phyloP scores from a whole-genome alignment of 30 jellyfish, hydroid and myxozoan species.

The Turritopsis rubra region DNA sequence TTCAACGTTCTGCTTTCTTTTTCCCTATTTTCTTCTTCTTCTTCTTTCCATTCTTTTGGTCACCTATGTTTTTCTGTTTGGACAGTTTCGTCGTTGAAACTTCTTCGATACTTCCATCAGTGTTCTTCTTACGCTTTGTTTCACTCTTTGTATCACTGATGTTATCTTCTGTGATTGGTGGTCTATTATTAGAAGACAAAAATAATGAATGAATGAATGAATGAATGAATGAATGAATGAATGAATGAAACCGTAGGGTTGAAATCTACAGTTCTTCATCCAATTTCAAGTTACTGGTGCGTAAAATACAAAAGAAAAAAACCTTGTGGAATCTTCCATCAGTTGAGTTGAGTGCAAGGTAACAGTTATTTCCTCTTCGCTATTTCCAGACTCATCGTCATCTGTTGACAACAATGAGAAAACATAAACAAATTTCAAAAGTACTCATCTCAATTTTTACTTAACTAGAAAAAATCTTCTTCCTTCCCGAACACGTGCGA shows the following conservation, averaged over 20 bases:
- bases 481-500: no score
- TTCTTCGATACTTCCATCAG: not conserved
- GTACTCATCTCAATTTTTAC: no score
- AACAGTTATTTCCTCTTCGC: conserved; percentile 18
- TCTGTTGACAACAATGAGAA: not conserved
- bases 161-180: not conserved
- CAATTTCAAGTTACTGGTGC: no score
- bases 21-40: not conserved
- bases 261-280: no score
- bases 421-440: not conserved
- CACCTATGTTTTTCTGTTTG: not conserved
- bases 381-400: not conserved
- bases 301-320: not conserved
- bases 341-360: conserved; percentile 11
- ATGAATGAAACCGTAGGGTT: not conserved
- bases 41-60: not conserved
- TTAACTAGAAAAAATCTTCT: no score
- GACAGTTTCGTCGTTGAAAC: not conserved
- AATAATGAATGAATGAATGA: not conserved
- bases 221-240: not conserved
- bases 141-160: not conserved
- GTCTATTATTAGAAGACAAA: not conserved
- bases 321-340: not conserved
- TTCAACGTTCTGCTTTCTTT: not conserved
- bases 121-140: not conserved